A percentile compares a stretch with the other conserved stretches of the same genome.
Conservation (phyloP, 2,797 vertebrate species). For the Siniperca obscura region DNA sequence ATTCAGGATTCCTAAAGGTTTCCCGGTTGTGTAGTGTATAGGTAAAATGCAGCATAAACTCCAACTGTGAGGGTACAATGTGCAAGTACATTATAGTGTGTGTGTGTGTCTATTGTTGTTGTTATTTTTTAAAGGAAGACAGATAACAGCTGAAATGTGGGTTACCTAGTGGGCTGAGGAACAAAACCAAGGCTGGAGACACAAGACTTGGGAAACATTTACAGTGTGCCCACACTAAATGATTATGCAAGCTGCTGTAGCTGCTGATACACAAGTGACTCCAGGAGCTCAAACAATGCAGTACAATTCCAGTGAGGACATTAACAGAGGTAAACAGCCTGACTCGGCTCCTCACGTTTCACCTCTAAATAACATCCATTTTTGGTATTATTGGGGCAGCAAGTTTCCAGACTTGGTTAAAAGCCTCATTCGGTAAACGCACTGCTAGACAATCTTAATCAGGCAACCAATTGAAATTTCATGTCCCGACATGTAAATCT, state of each 20-base stretch:
- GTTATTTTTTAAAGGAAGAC: not conserved
- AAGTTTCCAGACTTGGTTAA: not conserved
- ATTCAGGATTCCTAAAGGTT: slow-evolving; percentile 10
- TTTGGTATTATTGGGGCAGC: not conserved
- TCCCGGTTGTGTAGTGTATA: slow-evolving; percentile 14
- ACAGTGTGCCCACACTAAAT: not conserved
- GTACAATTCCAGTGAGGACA: not conserved
- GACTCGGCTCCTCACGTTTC: not conserved
- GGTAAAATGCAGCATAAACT: not conserved
- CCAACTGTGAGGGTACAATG: not conserved
- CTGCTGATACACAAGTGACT: slow-evolving; percentile 3
- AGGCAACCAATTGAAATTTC: not conserved
- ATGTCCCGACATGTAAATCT: not conserved
- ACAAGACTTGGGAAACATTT: not conserved
- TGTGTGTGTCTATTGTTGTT: too few relatives aligned
- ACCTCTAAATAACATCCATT: not conserved
- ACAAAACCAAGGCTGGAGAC: not conserved
- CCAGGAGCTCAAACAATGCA: not conserved
- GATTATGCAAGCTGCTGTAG: not conserved
- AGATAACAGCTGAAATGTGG: slow-evolving; percentile 8
- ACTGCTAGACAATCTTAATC: not conserved
- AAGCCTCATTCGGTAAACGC: not conserved
- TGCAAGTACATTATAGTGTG: not conserved
- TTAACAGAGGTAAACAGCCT: not conserved
- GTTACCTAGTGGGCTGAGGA: not conserved